phyloP scores from a whole-genome alignment of 2,797 vertebrate genomes.

The Coracias cyanogaster region DNA sequence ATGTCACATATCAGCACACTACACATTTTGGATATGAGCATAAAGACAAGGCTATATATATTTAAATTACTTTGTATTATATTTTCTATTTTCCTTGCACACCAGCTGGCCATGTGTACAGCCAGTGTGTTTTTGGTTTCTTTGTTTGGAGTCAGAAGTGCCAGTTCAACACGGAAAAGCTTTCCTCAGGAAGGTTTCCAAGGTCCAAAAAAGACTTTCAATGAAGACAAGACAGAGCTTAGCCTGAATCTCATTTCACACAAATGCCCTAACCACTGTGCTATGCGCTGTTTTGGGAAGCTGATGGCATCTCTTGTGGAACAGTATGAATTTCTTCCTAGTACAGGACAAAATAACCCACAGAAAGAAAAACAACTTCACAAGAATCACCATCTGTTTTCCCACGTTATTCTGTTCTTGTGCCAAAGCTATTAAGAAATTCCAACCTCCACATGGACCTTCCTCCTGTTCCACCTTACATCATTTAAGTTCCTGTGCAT shows the following conservation, averaged over 20 bases:
- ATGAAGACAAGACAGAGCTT: not conserved
- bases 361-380: not conserved
- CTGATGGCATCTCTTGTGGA: not conserved
- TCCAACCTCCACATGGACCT: not conserved
- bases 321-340: not conserved
- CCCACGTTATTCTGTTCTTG: fast-evolving
- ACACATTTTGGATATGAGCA: not conserved
- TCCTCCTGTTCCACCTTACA: not conserved
- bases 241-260: not conserved
- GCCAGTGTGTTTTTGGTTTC: not conserved
- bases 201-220: not conserved
- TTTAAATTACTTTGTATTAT: not conserved
- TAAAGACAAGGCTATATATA: not conserved
- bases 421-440: not conserved
- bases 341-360: not conserved
- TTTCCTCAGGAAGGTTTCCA: not conserved
- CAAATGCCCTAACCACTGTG: not conserved
- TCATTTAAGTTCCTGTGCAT: not conserved
- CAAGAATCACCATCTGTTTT: not conserved
- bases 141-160: not conserved
- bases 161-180: not conserved
- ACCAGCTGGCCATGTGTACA: not conserved
- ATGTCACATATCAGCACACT: not conserved
- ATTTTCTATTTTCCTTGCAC: not conserved
- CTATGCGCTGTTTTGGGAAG: not conserved